A percentile compares a stretch with the other conserved stretches of the same genome.
Conservation (phyloP, 1,140 invertebrate species). For the Cydia amplana region DNA sequence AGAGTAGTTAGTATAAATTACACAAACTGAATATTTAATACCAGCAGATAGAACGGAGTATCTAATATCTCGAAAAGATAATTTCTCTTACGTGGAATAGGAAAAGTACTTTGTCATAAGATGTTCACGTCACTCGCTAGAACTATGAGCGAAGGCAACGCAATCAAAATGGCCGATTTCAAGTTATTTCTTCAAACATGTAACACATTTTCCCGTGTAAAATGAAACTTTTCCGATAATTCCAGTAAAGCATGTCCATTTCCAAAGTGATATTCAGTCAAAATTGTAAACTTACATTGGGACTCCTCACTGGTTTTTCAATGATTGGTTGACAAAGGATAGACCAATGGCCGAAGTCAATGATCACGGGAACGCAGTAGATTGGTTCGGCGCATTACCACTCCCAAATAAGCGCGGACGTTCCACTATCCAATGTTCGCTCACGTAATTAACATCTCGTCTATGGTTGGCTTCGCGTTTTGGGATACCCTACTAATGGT, state of each 20-base stretch:
- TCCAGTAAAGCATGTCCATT: constrained; percentile 45
- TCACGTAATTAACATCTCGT: constrained; percentile 67
- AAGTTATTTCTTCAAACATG: constrained; percentile 58
- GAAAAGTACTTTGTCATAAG: constrained; percentile 28
- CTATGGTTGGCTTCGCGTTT: constrained; percentile 49
- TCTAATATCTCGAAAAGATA: not conserved
- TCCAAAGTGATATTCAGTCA: constrained; percentile 56
- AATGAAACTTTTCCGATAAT: constrained; percentile 49
- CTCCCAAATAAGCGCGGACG: constrained; percentile 71
- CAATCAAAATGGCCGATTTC: constrained; percentile 76
- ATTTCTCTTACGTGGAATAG: constrained; percentile 21
- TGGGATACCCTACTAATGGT: constrained; percentile 21
- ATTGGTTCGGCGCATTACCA: constrained; percentile 79
- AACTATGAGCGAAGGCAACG: constrained; percentile 60
- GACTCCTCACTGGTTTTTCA: constrained; percentile 77
- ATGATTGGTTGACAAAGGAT: constrained; percentile 80
- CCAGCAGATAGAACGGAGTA: not conserved
- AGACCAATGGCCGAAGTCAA: constrained; percentile 79
- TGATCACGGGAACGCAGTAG: constrained; percentile 76
- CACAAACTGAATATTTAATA: not conserved
- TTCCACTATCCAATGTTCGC: constrained; percentile 61
- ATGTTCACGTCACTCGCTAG: constrained; percentile 57
- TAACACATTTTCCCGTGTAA: constrained; percentile 44
- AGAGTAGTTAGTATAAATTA: not conserved
- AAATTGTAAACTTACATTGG: constrained; percentile 78